Base-by-base conservation (phyloP, 1,140 invertebrate genomes). In the Zaprionus gabonicus region DNA sequence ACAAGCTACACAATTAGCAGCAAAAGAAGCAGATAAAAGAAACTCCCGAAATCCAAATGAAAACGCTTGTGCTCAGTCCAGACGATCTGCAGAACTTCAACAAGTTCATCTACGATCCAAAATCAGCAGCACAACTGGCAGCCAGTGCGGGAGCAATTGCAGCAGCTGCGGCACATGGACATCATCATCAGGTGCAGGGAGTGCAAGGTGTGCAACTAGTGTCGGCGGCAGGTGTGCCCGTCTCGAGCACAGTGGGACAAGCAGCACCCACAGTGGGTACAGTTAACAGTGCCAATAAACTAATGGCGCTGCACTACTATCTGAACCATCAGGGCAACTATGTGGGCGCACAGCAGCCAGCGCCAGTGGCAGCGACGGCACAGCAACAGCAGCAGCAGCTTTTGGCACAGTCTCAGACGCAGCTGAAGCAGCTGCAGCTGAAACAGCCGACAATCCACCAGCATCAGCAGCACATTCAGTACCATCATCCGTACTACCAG, bases 301-400 rank as follows among this genome's bases (percentile, higher is more conserved):
- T 92, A 44, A 92, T 92, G 91, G 88, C 91, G 4, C 66, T 92
- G 57, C 91, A 92, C n/a, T 92, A 92, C 69, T 92, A 92, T 78
- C 73, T 92, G 17, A 92, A 92, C 23, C 88, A 92, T 87, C 91
- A 90, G 46, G 85, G 68, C 44, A 81, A 75, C 73, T 83, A 87
- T 76, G 69, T 80, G 51, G 46, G 72, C 49, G 60, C 64, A 10
- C 78, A 13, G 38, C 77, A 77, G n/a, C 68, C 63, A 36, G 57
- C 57, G 15, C n/a, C 70, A 63, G 28, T 64, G 13, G 46, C 64
- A 74, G 31, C 71, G 76, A 31, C 79, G 70, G 41, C 76, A 9
- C 66, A 75, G 9, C 79, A 72, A 15, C 76, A 88, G 49, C 81
- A 88, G 20, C 80, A 88, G 51, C 76, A 84, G 59, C 64, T 80